Conservation (phyloP, 2,113 vertebrate genomes). For the Upupa epops region DNA sequence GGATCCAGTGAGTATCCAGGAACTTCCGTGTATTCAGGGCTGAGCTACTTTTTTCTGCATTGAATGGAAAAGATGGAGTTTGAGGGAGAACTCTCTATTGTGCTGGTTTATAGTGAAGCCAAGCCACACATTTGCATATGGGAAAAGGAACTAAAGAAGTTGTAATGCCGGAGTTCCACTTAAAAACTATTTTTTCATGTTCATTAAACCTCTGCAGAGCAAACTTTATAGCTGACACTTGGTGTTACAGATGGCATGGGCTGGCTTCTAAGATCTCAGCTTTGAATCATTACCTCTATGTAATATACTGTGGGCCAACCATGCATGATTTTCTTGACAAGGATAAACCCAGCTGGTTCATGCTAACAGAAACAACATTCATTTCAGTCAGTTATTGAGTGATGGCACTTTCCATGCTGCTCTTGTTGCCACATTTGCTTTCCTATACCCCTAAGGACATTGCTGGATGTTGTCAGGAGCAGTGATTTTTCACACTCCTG, state of each 20-base stretch:
- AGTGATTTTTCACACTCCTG: neutral
- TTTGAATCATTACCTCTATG: neutral
- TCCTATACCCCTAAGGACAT: neutral
- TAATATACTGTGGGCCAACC: neutral
- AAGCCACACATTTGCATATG: neutral
- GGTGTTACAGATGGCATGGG: neutral
- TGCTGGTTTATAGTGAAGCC: neutral
- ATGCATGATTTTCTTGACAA: conserved; percentile 29
- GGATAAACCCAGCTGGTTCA: conserved; percentile 40
- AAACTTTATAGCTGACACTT: neutral
- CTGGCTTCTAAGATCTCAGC: neutral
- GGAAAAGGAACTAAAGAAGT: neutral
- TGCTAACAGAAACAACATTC: conserved; percentile 1
- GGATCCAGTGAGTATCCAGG: too few species aligned
- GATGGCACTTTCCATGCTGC: neutral
- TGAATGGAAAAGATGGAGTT: neutral
- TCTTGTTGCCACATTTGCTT: conserved; percentile 13
- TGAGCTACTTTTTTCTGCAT: neutral
- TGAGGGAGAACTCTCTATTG: neutral
- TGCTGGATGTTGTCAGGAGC: neutral
- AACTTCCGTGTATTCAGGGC: neutral
- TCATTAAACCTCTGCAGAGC: conserved; percentile 15
- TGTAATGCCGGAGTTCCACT: neutral
- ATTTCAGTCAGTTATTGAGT: conserved; percentile 28
- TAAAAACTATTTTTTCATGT: neutral